Evolutionary conservation across 2,113 vertebrate genomes (phyloP), one percentile per base, ranked within the genome.

Genomic region (Gobiocypris rarus): DNA sequence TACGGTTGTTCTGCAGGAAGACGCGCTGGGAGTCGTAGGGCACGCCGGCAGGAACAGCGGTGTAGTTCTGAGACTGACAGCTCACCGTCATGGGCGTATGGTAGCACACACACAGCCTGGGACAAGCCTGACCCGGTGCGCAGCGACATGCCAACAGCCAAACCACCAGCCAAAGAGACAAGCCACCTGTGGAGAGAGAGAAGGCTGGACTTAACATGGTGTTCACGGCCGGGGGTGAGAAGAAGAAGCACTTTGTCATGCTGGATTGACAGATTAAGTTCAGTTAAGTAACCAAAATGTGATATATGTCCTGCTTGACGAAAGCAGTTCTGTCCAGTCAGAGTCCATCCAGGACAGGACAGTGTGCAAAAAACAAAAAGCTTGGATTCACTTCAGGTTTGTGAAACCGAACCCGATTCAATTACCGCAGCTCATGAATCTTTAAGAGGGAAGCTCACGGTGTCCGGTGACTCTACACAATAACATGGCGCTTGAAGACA

Each of bases 1-100:
- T 99, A 90, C 96, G 95, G 93, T 99, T 99, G 95, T 99, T 98
- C 93, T 99, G 98, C 92, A 99, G 94, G 91, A 99, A 99, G 89
- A 99, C 97, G 63, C 98, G 96, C 87, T 97, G 97, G 6, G 97
- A 97, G 84, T 96, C 92, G 6, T 94, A 95, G 2, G 97, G 98
- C 74, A 98, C 95, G 22, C 95, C 94, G 38, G 91, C 90, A 2
- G 98, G 97, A 84, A 99, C 97, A 0, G 94, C 93, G 56, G 97
- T 96, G 90, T 98, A 95, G 95, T 98, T 98, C 94, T 97, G 97
- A 84, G 97, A 97, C 93, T 98, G 97, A 93, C 98, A 99, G 96
- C 97, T 99, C 91, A 98, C 97, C 28, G 98, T 99, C 94, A 97
- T 97, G 58, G 98, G 97, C 34, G 95, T 94, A n/a, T 96, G 94